Evolutionary conservation across 2,113 vertebrate species (phyloP).

Genomic region (Fregetta grallaria): DNA sequence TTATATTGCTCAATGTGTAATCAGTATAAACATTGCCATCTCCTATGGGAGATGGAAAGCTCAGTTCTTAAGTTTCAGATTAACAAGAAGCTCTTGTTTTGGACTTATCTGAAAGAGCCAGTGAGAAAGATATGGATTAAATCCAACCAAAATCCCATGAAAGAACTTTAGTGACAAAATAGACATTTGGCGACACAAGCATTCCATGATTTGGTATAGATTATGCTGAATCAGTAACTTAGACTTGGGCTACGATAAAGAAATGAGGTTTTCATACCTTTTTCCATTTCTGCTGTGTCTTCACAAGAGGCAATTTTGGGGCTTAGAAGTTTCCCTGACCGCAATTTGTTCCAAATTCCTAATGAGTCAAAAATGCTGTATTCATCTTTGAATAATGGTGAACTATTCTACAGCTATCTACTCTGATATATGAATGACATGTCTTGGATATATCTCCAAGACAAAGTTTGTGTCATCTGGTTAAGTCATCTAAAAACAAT

Average conservation of each 20-base stretch:
- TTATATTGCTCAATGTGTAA: background rate
- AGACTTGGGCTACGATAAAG: background rate
- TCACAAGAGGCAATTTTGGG: background rate
- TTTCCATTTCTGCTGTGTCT: background rate
- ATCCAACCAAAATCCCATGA: background rate
- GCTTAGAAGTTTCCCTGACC: background rate
- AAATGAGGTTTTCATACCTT: background rate
- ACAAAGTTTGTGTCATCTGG: background rate
- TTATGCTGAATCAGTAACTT: background rate
- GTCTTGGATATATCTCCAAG: background rate
- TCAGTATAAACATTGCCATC: background rate
- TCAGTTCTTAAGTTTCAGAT: background rate
- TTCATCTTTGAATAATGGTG: background rate
- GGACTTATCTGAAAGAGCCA: background rate
- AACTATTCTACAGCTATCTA: background rate
- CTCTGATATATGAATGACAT: background rate
- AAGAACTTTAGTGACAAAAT: background rate
- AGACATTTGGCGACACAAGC: background rate
- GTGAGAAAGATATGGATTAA: background rate
- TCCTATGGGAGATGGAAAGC: background rate
- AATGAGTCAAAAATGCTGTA: background rate
- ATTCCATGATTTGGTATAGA: background rate
- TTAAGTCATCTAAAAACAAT: background rate
- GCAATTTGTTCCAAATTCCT: background rate
- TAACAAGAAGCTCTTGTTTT: background rate